phyloP scores from a whole-genome alignment of 2,888 invertebrate genomes.

The Dioctria rufipes region DNA sequence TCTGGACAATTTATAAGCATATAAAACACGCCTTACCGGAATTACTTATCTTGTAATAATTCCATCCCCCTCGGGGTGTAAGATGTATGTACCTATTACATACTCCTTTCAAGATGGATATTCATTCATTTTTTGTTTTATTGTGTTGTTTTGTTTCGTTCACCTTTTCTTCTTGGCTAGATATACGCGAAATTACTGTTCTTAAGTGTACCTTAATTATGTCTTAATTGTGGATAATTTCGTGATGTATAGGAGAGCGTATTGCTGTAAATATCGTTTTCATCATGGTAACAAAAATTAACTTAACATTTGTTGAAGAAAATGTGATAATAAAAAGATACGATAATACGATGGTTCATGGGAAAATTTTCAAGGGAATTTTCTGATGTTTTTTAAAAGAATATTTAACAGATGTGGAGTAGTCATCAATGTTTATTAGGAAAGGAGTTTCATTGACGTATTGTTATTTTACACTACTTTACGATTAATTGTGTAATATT shows the following conservation, averaged over 20 bases:
- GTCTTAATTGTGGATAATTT: slow-evolving; percentile 25
- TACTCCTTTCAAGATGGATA: too few relatives aligned
- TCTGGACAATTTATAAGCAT: slow-evolving; percentile 23
- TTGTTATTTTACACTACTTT: too few relatives aligned
- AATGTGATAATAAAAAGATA: neutral
- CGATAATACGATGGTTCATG: neutral
- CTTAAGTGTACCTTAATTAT: slow-evolving; percentile 14
- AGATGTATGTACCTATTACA: neutral
- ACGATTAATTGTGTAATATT: too few relatives aligned
- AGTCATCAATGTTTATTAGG: too few relatives aligned
- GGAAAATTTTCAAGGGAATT: neutral
- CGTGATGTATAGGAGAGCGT: neutral
- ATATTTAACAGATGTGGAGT: too few relatives aligned
- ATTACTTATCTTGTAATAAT: neutral
- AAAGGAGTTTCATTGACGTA: too few relatives aligned
- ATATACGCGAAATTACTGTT: neutral
- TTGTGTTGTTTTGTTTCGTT: slow-evolving; percentile 3
- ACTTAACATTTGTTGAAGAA: neutral
- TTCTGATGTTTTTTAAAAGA: neutral
- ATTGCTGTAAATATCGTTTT: neutral
- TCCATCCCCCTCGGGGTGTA: neutral
- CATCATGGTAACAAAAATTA: neutral
- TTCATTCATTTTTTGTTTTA: too few relatives aligned
- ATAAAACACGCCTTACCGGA: slow-evolving; percentile 12
- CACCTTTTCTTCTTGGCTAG: neutral